Base-by-base conservation (phyloP, 2,797 vertebrate genomes). In the Xenentodon cancila region DNA sequence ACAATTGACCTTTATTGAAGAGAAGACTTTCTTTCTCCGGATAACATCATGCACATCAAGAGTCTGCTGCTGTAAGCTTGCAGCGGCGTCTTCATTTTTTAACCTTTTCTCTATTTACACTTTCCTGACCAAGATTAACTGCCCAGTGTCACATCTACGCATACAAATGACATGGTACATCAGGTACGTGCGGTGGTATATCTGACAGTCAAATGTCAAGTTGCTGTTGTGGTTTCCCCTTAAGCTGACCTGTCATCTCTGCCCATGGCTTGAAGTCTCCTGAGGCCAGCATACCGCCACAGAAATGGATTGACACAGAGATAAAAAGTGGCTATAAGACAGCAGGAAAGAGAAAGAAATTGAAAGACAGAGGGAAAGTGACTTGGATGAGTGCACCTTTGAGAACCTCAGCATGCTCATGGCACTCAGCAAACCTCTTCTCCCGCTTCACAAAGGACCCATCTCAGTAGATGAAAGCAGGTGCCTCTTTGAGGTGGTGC, bases 381-480 rank as follows among this genome's bases (percentile, higher is more conserved):
- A 78, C 51, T 60, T 4, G 58, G 73, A 73, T 75, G 58, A 78
- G 80, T 70, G 57, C 1, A 19, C 63, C 87, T 92, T 92, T 92
- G 86, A 83, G 60, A 77, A 77, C 80, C 77, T 82, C 71, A 77
- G 71, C 75, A 74, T 72, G 77, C 61, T 75, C 53, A 51, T 77
- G 54, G 80, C 64, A 77, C 84, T 82, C 68, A 77, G 59, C 54
- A 80, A 71, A 79, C 73, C 73, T 80, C 61, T 67, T 53, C 64
- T 80, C 71, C 67, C 62, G 76, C 70, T 62, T 76, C 59, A 52
- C 47, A 0, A 55, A 73, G 75, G 79, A 76, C 64, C 77, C 79
- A 79, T 90, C 88, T 83, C 60, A 52, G 81, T 71, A 90, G 88
- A 93, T 92, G 87, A 93, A 93, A 93, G 91, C 59, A 50, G 22